phyloP scores from a whole-genome alignment of 1,140 invertebrate species.

The Orussus abietinus region DNA sequence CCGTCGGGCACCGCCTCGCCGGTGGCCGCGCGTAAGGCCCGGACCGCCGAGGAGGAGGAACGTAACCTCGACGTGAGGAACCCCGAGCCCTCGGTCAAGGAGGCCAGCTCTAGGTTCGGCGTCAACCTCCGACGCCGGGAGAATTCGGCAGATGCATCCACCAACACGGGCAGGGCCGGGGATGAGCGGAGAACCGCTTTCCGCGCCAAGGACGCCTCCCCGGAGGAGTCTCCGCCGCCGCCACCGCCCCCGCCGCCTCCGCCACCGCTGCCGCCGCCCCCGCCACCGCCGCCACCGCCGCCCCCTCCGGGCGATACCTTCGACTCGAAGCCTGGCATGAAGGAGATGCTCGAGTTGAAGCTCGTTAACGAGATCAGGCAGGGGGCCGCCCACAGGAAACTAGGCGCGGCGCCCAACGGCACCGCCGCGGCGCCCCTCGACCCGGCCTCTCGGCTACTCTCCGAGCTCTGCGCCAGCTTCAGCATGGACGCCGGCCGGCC shows the following conservation, averaged over 20 bases:
- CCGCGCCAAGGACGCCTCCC: slow-evolving; percentile 32
- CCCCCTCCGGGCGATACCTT: slow-evolving; percentile 27
- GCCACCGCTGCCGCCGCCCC: slow-evolving; percentile 38
- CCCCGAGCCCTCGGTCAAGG: slow-evolving; percentile 64
- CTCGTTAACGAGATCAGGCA: slow-evolving; percentile 79
- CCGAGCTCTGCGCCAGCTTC: slow-evolving; percentile 59
- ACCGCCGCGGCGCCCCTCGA: slow-evolving; percentile 32
- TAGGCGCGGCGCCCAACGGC: slow-evolving; percentile 28
- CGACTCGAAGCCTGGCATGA: slow-evolving; percentile 56
- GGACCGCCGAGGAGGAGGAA: slow-evolving; percentile 42
- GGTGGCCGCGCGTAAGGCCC: slow-evolving; percentile 44
- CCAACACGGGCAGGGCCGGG: slow-evolving; percentile 36
- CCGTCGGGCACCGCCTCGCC: slow-evolving; percentile 36
- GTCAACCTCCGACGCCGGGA: slow-evolving; percentile 67
- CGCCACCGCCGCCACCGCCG: slow-evolving; percentile 12
- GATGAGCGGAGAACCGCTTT: slow-evolving; percentile 37
- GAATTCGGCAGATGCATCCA: slow-evolving; percentile 59
- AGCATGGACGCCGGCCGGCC: slow-evolving; percentile 37
- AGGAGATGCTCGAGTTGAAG: slow-evolving; percentile 77
- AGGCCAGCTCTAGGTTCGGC: slow-evolving; percentile 68
- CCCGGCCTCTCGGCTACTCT: slow-evolving; percentile 74
- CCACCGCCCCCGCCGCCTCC: slow-evolving; percentile 37
- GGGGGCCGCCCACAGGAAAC: slow-evolving; percentile 64
- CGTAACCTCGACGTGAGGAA: slow-evolving; percentile 59
- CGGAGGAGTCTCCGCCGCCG: slow-evolving; percentile 28